Evolutionary conservation across 1,140 invertebrate genomes (phyloP).

Genomic region (Pseudomyrmex concolor): DNA sequence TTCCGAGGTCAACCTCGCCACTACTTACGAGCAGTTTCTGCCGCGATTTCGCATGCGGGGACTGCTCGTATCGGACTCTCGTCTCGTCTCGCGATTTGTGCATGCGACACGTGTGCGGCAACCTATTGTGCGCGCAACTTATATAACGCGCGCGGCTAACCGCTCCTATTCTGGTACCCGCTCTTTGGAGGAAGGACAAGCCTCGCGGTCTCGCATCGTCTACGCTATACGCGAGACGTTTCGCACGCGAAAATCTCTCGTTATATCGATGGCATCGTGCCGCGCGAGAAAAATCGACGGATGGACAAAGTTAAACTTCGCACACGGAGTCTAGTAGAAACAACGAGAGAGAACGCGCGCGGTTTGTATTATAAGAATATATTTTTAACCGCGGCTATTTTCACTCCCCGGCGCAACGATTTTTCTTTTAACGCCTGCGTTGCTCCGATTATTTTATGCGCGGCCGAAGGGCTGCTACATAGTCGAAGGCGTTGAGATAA

Average conservation of each 20-base stretch:
- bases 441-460: slow-evolving; percentile 55
- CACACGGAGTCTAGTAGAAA: slow-evolving; percentile 29
- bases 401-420: slow-evolving; percentile 48
- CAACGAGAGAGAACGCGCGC: slow-evolving; percentile 4
- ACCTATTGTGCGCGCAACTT: slow-evolving; percentile 45
- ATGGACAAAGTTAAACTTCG: slow-evolving; percentile 27
- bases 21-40: neutral
- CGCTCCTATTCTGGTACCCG: slow-evolving; percentile 30
- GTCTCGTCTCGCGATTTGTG: slow-evolving; percentile 5
- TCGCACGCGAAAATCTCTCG: neutral
- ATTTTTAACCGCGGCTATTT: slow-evolving; percentile 52
- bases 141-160: slow-evolving; percentile 21
- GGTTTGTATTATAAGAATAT: slow-evolving; percentile 58
- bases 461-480: slow-evolving; percentile 48
- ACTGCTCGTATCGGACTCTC: neutral
- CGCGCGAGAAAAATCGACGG: neutral
- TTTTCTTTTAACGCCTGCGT: slow-evolving; percentile 55
- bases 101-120: neutral
- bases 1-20: slow-evolving; percentile 1
- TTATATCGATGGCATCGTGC: neutral
- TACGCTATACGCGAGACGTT: neutral
- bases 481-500: slow-evolving; percentile 49
- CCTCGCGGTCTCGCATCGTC: slow-evolving; percentile 15
- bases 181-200: neutral
- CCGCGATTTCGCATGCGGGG: neutral